phyloP scores from a whole-genome alignment of 2,113 vertebrate species.

The Canis aureus region DNA sequence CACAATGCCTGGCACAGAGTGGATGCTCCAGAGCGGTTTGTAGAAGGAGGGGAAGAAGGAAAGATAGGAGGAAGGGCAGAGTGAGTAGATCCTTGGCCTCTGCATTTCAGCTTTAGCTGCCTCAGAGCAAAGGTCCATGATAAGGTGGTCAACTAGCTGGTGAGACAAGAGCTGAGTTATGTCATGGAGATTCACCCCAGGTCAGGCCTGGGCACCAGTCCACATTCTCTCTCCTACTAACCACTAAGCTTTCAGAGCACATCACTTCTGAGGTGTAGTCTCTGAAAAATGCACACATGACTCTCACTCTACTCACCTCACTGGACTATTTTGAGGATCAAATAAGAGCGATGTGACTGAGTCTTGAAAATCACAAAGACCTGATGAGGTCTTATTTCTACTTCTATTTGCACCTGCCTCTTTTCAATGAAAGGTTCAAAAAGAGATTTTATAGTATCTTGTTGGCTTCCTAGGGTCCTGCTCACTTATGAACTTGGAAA shows the following conservation, averaged over 20 bases:
- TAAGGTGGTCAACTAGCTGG: background rate
- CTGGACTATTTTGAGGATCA: background rate
- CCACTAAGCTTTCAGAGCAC: background rate
- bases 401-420: background rate
- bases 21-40: background rate
- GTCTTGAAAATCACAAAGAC: background rate
- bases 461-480: background rate
- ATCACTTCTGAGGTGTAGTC: background rate
- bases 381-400: background rate
- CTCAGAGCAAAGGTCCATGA: background rate
- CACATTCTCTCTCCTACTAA: background rate
- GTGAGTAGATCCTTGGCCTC: background rate
- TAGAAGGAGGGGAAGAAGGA: background rate
- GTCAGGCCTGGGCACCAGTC: background rate
- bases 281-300: background rate
- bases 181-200: background rate
- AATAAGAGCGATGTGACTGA: background rate
- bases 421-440: background rate
- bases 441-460: background rate
- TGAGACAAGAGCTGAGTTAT: background rate
- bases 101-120: background rate
- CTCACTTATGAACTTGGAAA: background rate
- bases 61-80: background rate
- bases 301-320: background rate
- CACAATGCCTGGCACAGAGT: background rate